Evolutionary conservation across 2,797 vertebrate genomes (phyloP), one percentile per base, ranked within the genome.

Genomic region (Simalia tracyae): DNA sequence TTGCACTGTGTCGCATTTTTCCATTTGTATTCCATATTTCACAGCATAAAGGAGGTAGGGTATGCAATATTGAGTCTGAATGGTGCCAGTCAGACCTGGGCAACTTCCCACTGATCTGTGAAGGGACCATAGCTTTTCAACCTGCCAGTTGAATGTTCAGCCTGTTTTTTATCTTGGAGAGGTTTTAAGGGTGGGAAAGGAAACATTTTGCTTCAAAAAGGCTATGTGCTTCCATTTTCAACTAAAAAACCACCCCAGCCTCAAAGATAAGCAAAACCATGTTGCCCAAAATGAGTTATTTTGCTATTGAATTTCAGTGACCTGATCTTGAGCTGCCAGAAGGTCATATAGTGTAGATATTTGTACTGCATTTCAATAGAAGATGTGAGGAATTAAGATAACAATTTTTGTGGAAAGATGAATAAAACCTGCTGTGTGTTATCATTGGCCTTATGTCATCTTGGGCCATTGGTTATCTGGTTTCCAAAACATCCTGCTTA

Each of bases 401-500:
- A 1, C 59, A 84, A 5, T 15, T n/a, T 84, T 93, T 5, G 84
- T 95, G 94, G 94, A 93, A 54, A 92, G 92, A 11, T n/a, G 66
- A 42, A 0, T 84, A 76, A 89, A 87, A 88, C 54, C 90, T 22
- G 6, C 26, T n/a, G 87, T 93, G 1, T 61, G 2, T 92, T 91
- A 46, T 10, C 0, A 5, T 87, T 87, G 84, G 92, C 95, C 9
- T 56, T 90, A 91, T 24, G 91, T 93, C 88, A 90, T 56, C 54
- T 26, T 88, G 46, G 85, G 89, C 94, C 87, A 84, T 36, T 17
- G 93, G 91, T 9, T 24, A 56, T 86, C 61, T 86, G 94, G 85
- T 88, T 96, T 94, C 94, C 95, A 90, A 91, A 95, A 95, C 85
- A 90, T 87, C 89, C 93, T 94, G 84, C 95, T 17, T 93, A 89